phyloP scores from a whole-genome alignment of 2,888 invertebrate genomes.

The Poecilus cupreus region DNA sequence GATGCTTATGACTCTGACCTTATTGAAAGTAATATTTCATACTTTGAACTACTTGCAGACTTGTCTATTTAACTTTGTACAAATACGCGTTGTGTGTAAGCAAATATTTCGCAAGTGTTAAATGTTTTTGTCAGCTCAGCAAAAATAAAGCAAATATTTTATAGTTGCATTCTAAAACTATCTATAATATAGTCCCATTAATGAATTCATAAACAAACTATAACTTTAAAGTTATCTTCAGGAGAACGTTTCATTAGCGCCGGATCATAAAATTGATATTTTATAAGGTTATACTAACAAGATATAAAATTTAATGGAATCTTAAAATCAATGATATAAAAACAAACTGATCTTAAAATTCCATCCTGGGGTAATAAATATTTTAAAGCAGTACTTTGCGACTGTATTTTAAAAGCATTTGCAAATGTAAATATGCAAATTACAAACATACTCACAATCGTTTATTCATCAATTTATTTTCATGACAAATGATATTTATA shows the following conservation, averaged over 20 bases:
- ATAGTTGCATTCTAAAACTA: neutral
- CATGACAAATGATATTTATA: no score
- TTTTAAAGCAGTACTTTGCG: no score
- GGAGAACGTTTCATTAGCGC: neutral
- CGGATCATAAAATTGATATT: neutral
- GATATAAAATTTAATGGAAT: constrained; percentile 33
- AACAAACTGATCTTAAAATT: neutral
- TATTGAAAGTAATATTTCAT: constrained; percentile 34
- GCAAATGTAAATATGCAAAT: no score
- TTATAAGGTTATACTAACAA: neutral
- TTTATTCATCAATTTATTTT: no score
- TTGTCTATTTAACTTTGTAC: neutral
- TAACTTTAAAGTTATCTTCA: neutral
- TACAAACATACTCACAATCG: no score
- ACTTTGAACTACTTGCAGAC: constrained; percentile 1
- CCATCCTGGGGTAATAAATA: neutral
- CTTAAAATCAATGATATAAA: neutral
- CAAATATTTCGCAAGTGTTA: neutral
- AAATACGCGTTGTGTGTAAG: neutral
- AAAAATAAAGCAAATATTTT: neutral
- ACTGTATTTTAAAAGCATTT: no score
- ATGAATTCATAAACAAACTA: constrained; percentile 2
- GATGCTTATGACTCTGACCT: constrained; percentile 29
- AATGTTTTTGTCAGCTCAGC: no score
- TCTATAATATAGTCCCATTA: neutral